These are phyloP conservation scores for Misgurnus anguillicaudatus DNA, from an alignment of 2,113 vertebrate species.

Conservation along the genomic window DNA sequence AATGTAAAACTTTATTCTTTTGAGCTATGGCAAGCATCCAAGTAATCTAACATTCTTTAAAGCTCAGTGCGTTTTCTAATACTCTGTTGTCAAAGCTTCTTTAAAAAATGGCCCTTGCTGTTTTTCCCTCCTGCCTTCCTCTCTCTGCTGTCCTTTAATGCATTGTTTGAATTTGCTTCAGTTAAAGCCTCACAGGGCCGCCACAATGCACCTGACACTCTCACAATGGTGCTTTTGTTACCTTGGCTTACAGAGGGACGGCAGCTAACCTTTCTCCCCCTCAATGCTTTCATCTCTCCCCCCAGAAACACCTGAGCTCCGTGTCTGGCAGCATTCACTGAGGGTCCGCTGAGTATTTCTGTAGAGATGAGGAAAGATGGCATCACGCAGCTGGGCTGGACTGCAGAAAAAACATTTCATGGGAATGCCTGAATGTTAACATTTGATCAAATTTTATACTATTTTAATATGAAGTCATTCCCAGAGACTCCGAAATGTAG, in stretches of 20 bases:
- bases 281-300: slow-evolving; percentile 48
- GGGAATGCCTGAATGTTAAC: slow-evolving; percentile 15
- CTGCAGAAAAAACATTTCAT: not conserved
- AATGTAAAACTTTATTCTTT: not conserved
- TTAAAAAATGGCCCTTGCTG: slow-evolving; percentile 24
- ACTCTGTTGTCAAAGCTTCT: not conserved
- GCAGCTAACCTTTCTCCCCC: slow-evolving; percentile 53
- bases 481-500: not conserved
- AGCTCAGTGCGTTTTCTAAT: not conserved
- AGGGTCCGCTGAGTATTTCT: not conserved
- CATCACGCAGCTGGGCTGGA: slow-evolving; percentile 30
- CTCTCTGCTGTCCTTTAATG: slow-evolving; percentile 42
- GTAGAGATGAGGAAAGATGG: slow-evolving; percentile 19
- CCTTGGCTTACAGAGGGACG: slow-evolving; percentile 43
- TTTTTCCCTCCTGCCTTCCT: not conserved
- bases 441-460: slow-evolving; percentile 4
- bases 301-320: slow-evolving; percentile 22
- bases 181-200: slow-evolving; percentile 43
- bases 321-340: slow-evolving; percentile 16
- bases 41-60: slow-evolving; percentile 9
- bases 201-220: slow-evolving; percentile 57
- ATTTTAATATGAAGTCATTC: slow-evolving; percentile 5
- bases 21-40: not conserved
- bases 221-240: slow-evolving; percentile 58
- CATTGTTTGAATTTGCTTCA: slow-evolving; percentile 52